Conservation (phyloP, 2,797 vertebrate species). For the Poeciliopsis paucimaculata region DNA sequence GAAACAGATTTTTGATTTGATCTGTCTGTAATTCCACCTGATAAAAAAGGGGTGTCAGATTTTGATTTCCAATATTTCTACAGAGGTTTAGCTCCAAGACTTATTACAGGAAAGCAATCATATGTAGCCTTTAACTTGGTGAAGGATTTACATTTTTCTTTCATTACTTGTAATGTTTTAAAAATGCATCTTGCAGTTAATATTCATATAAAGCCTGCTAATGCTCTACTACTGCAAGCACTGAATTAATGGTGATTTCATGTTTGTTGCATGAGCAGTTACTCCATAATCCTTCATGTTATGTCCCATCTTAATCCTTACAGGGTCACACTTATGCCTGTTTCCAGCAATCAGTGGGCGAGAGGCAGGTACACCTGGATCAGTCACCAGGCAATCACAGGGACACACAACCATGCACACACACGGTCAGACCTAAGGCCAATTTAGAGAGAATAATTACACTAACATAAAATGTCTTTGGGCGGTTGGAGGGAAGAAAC, state of each 20-base stretch:
- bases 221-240: neutral
- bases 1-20: neutral
- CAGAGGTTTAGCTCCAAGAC: neutral
- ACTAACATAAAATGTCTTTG: neutral
- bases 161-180: neutral
- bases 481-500: neutral
- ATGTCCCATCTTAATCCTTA: neutral
- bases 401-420: neutral
- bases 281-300: neutral
- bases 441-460: neutral
- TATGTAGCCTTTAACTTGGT: neutral
- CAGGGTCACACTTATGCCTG: neutral
- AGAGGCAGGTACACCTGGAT: neutral
- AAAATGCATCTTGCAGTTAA: neutral
- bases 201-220: neutral
- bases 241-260: neutral
- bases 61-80: neutral
- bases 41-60: neutral
- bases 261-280: constrained; percentile 11
- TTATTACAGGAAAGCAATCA: neutral
- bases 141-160: constrained; percentile 4
- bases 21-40: neutral
- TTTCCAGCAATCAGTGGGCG: neutral
- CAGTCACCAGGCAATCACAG: neutral
- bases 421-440: neutral